phyloP scores from a whole-genome alignment of 2,888 invertebrate genomes.

The Rugalucina vietnamica region DNA sequence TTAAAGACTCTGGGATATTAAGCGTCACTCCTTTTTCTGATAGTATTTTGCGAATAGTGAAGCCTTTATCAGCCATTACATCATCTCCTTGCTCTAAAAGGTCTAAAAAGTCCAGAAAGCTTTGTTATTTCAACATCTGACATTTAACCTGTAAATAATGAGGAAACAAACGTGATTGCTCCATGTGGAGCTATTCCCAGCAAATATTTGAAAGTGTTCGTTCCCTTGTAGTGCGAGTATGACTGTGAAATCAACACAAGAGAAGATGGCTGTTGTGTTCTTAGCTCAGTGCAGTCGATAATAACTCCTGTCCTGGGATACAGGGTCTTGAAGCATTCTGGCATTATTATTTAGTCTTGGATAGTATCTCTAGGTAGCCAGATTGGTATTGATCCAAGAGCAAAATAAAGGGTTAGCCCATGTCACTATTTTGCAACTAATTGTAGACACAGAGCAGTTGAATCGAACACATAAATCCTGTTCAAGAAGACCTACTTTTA shows the following conservation, averaged over 20 bases:
- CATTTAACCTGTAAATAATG: too few species aligned
- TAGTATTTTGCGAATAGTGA: not conserved
- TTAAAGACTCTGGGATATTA: slow-evolving; percentile 29
- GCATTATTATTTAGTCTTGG: slow-evolving; percentile 36
- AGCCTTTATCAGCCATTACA: not conserved
- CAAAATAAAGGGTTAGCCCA: slow-evolving; percentile 41
- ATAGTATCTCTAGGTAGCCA: slow-evolving; percentile 19
- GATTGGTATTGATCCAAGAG: slow-evolving; percentile 25
- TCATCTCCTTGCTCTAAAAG: not conserved
- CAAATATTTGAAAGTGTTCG: not conserved
- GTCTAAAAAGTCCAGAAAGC: too few species aligned
- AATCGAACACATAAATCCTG: slow-evolving; percentile 43
- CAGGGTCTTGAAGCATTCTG: slow-evolving; percentile 11
- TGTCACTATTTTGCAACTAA: slow-evolving; percentile 42
- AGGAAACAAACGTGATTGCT: not conserved
- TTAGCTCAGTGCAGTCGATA: slow-evolving; percentile 21
- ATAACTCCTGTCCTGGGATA: slow-evolving; percentile 24
- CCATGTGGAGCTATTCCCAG: not conserved
- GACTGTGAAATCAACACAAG: slow-evolving; percentile 26
- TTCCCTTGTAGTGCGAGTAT: slow-evolving; percentile 18
- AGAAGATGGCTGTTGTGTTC: slow-evolving; percentile 20
- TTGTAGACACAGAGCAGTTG: slow-evolving; percentile 40
- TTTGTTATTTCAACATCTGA: not conserved
- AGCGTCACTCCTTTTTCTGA: not conserved
- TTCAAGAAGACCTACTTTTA: slow-evolving; percentile 28